phyloP scores from a whole-genome alignment of 2,797 vertebrate genomes.

The Xiphophorus birchmanni region DNA sequence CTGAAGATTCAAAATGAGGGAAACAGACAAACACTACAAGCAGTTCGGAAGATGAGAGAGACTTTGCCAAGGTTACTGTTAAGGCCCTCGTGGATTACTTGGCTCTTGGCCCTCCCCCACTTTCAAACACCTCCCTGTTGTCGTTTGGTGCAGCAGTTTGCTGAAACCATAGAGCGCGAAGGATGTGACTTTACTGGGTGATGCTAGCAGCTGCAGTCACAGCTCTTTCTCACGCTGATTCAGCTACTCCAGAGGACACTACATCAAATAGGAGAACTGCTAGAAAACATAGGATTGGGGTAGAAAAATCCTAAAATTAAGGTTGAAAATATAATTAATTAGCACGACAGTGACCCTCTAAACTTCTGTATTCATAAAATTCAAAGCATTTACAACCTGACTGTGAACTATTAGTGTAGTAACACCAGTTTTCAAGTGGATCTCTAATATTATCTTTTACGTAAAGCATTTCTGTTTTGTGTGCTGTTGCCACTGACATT shows the following conservation, averaged over 20 bases:
- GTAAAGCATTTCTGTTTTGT: background rate
- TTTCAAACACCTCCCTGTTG: conserved; percentile 6
- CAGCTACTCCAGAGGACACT: conserved; percentile 69
- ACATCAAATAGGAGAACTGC: conserved; percentile 47
- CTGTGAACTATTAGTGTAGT: background rate
- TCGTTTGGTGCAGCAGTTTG: conserved; percentile 46
- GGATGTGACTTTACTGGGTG: conserved; percentile 57
- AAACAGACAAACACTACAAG: conserved; percentile 13
- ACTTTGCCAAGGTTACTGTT: background rate
- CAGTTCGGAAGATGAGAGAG: background rate
- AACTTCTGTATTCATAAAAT: conserved; percentile 6
- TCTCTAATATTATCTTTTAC: background rate
- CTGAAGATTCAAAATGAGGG: conserved; percentile 14
- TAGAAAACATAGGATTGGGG: conserved; percentile 17
- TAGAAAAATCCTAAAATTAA: conserved; percentile 39
- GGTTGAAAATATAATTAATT: conserved; percentile 41
- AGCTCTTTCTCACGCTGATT: conserved; percentile 72
- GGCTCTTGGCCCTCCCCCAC: background rate
- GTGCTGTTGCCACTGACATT: background rate
- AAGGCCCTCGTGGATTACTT: background rate
- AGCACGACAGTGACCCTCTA: conserved; percentile 3
- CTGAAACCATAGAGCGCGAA: conserved; percentile 48
- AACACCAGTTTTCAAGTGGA: background rate
- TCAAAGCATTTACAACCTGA: background rate
- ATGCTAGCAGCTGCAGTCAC: conserved; percentile 70